These are phyloP conservation scores for Gymnosoma rotundatum DNA, from an alignment of 2,888 invertebrate species.

Conservation along the genomic window DNA sequence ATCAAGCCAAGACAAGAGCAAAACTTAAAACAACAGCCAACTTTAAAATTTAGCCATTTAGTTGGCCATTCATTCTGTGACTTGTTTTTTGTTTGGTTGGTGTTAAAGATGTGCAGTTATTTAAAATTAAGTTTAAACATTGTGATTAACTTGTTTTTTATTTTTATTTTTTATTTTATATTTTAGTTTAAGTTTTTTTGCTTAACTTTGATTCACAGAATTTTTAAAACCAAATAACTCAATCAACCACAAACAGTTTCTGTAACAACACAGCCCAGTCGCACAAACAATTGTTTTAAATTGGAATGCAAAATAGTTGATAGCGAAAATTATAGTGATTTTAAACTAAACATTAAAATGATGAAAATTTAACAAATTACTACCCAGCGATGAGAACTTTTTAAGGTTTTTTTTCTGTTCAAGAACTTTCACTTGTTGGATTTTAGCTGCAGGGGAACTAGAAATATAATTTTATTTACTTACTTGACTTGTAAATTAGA, in stretches of 20 bases:
- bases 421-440: conserved; percentile 63
- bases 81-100: conserved; percentile 37
- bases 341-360: conserved; percentile 58
- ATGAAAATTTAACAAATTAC: conserved; percentile 60
- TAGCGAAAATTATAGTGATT: conserved; percentile 65
- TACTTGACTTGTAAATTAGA: conserved; percentile 33
- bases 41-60: conserved; percentile 16
- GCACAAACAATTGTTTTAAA: conserved; percentile 25
- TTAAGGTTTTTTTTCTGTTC: conserved; percentile 20
- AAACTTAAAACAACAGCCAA: conserved; percentile 1
- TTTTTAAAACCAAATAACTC: conserved; percentile 62
- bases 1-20: conserved; percentile 7
- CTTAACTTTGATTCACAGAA: conserved; percentile 11
- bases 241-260: conserved; percentile 56
- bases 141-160: conserved; percentile 68
- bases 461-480: conserved; percentile 49
- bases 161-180: conserved; percentile 37
- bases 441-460: conserved; percentile 18
- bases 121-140: conserved; percentile 65
- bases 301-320: conserved; percentile 43
- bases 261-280: not conserved
- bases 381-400: conserved; percentile 49
- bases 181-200: not conserved
- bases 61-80: conserved; percentile 9
- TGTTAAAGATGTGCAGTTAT: conserved; percentile 67